Base-by-base conservation (phyloP, 1,140 invertebrate genomes). In the Hylaeus anthracinus region DNA sequence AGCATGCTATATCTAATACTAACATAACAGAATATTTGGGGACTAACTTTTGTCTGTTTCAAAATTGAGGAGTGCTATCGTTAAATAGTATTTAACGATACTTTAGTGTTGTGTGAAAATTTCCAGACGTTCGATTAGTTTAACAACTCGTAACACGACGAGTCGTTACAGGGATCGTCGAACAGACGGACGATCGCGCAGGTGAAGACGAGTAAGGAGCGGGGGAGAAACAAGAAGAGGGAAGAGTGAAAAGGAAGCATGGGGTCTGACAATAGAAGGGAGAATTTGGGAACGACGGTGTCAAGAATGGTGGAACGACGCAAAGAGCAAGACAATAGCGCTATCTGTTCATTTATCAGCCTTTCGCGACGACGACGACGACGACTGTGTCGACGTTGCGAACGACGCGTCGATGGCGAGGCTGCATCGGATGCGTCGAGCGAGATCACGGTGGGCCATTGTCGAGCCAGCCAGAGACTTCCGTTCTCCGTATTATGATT, bases 291-390 rank as follows among this genome's bases (percentile, higher is more conserved):
- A 82, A 77, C 60, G 82, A 78, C 60, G 70, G 65, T 79, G 81
- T 77, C 82, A 72, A 61, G 72, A 61, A 72, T 69, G 67, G 69
- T 60, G 81, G 73, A 87, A 84, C 86, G 88, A 89, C 87, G 88
- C 85, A 89, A 90, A 90, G 73, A 43, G 72, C 82, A 82, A 92
- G 88, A 92, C 91, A 93, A 93, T 91, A 84, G 80, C 87, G 86
- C 85, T 93, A 93, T 93, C 92, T 89, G 85, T 91, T 93, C 92
- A 93, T 93, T 93, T 92, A 93, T 93, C 92, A 90, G 88, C 72
- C 88, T 90, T 91, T 91, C 89, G 84, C 45, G 72, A 60, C 77
- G 71, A 53, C 72, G 79, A 45, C 80, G 72, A 56, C 71, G 77
- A 66, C 72, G 71, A 58, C 53, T 64, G 76, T 79, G 83, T 80